These are phyloP conservation scores for Trachelus tabidus DNA, from an alignment of 2,888 invertebrate species.

Conservation along the genomic window DNA sequence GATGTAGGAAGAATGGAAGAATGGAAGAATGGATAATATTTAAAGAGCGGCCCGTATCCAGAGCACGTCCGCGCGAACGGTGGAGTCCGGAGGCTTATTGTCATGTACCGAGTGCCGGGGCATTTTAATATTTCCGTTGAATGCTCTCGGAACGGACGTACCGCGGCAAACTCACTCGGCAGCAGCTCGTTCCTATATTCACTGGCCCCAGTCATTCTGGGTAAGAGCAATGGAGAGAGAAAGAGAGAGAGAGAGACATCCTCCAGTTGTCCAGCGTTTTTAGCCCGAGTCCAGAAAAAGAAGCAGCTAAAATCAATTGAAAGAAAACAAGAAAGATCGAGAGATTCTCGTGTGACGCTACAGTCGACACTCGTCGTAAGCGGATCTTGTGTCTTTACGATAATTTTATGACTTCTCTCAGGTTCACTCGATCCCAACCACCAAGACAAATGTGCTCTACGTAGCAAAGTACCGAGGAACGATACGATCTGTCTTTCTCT, in stretches of 20 bases:
- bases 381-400: neutral
- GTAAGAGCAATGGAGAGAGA: neutral
- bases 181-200: neutral
- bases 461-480: neutral
- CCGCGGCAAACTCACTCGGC: slow-evolving; percentile 19
- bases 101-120: slow-evolving; percentile 50
- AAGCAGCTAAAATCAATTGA: neutral
- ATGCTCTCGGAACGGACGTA: slow-evolving; percentile 18
- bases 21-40: neutral
- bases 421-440: neutral
- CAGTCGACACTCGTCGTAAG: neutral
- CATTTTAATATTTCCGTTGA: slow-evolving; percentile 60
- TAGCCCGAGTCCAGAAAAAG: slow-evolving; percentile 16
- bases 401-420: neutral
- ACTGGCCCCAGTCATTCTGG: neutral
- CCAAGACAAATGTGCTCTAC: neutral
- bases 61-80: slow-evolving; percentile 56
- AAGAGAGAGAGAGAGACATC: neutral
- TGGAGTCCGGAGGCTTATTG: slow-evolving; percentile 49
- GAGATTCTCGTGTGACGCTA: neutral
- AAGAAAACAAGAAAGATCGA: neutral
- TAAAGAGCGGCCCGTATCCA: slow-evolving; percentile 47
- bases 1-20: slow-evolving; percentile 22
- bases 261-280: slow-evolving; percentile 35
- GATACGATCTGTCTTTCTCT: neutral